Percentiles rank a stretch among this genome's conserved stretches.
phyloP scores from a whole-genome alignment of 1,140 invertebrate genomes.

The Sitodiplosis mosellana region DNA sequence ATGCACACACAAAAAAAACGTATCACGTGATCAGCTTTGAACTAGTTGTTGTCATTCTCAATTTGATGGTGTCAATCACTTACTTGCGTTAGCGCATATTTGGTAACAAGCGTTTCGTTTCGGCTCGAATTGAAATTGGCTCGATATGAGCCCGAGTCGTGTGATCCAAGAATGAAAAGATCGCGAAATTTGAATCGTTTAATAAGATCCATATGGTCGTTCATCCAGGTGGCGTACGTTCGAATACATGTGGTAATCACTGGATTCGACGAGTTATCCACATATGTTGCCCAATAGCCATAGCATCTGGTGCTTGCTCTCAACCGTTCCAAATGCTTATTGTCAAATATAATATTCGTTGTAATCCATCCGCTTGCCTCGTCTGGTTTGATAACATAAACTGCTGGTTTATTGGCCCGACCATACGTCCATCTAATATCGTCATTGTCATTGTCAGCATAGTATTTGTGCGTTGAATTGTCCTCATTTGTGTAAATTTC shows the following conservation, averaged over 20 bases:
- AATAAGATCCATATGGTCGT: constrained; percentile 23
- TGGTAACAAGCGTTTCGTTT: constrained; percentile 24
- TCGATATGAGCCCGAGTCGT: constrained; percentile 39
- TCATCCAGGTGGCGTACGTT: constrained; percentile 40
- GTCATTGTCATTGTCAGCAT: neutral
- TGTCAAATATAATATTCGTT: constrained; percentile 19
- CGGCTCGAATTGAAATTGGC: constrained; percentile 20
- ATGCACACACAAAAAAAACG: no score
- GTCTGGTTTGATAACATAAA: neutral
- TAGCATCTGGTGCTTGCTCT: constrained; percentile 14
- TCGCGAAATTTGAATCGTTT: constrained; percentile 26
- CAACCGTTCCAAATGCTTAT: constrained; percentile 12
- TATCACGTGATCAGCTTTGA: neutral
- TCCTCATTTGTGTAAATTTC: neutral
- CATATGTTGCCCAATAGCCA: constrained; percentile 22
- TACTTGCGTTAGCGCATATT: constrained; percentile 29
- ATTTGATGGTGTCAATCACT: neutral
- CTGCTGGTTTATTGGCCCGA: neutral
- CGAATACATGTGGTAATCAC: constrained; percentile 26
- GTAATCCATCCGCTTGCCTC: constrained; percentile 15
- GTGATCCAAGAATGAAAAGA: constrained; percentile 40
- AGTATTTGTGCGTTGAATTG: neutral
- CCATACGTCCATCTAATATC: neutral
- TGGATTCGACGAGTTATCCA: constrained; percentile 13
- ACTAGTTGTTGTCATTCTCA: neutral